phyloP scores from a whole-genome alignment of 2,797 vertebrate genomes.

The Falco berigora region DNA sequence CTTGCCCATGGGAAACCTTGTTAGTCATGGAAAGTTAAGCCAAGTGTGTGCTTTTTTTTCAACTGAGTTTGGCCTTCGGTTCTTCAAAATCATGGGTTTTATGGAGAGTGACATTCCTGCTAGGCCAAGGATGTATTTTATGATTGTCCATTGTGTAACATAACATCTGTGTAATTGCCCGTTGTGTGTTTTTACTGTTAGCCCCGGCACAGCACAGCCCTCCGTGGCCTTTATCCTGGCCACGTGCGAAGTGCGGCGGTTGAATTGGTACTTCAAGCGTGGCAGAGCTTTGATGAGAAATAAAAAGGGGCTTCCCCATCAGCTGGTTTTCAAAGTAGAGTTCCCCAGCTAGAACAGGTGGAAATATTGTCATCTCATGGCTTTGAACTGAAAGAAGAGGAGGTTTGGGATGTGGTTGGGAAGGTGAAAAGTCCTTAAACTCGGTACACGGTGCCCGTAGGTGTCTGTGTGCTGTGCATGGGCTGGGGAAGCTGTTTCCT shows the following conservation, averaged over 20 bases:
- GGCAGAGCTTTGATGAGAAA: neutral
- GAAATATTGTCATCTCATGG: neutral
- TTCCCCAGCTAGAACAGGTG: neutral
- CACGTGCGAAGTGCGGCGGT: rapidly evolving
- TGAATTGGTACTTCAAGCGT: neutral
- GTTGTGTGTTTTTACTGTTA: neutral
- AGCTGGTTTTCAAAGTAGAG: neutral
- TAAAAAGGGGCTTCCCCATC: neutral
- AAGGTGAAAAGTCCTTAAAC: neutral
- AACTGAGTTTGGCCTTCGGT: neutral
- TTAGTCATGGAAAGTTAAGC: neutral
- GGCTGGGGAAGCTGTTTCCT: neutral
- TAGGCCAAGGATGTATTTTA: neutral
- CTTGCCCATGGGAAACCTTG: neutral
- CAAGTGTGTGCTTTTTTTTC: neutral
- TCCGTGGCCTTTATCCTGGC: neutral
- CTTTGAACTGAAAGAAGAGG: neutral
- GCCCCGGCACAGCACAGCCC: neutral
- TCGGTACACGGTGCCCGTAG: rapidly evolving
- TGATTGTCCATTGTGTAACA: neutral
- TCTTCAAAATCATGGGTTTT: neutral
- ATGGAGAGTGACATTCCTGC: neutral
- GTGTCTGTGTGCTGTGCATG: neutral
- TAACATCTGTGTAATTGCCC: neutral
- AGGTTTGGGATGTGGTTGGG: neutral